Conservation (phyloP, 2,797 vertebrate species). For the Sandelia bainsii region DNA sequence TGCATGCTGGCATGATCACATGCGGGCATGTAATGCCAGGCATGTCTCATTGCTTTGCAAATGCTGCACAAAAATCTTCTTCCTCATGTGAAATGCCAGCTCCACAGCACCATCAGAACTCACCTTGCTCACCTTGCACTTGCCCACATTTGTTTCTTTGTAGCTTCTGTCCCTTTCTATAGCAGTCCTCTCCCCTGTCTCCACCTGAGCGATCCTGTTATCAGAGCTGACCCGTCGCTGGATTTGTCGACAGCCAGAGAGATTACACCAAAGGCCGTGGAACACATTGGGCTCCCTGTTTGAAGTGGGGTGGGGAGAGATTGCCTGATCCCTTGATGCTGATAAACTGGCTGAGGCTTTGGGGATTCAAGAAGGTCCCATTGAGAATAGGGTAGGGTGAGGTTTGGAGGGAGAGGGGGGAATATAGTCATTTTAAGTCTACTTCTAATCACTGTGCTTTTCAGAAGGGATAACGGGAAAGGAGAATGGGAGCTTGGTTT, state of each 20-base stretch:
- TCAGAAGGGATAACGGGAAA: constrained; percentile 69
- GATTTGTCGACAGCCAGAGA: constrained; percentile 79
- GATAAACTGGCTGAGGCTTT: constrained; percentile 76
- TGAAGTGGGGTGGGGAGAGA: constrained; percentile 51
- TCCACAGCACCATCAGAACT: constrained; percentile 12
- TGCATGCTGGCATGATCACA: background rate
- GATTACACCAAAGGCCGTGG: constrained; percentile 75
- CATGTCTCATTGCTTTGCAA: constrained; percentile 15
- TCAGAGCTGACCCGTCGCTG: constrained; percentile 77
- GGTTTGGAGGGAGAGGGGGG: constrained; percentile 17
- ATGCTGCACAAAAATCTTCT: constrained; percentile 3
- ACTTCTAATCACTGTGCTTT: constrained; percentile 79
- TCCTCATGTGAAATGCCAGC: constrained; percentile 24
- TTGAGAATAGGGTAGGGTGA: constrained; percentile 32
- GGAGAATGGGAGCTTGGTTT: constrained; percentile 66
- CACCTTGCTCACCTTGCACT: constrained; percentile 48
- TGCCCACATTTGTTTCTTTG: constrained; percentile 55
- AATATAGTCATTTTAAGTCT: constrained; percentile 69
- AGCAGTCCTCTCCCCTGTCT: constrained; percentile 53
- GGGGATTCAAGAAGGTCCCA: constrained; percentile 65
- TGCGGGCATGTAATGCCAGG: background rate
- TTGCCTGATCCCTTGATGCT: constrained; percentile 76
- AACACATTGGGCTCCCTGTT: constrained; percentile 67
- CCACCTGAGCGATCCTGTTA: constrained; percentile 79
- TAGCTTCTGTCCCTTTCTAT: constrained; percentile 58